These are phyloP conservation scores for Pollicipes pollicipes DNA, from an alignment of 1,140 invertebrate genomes.

Conservation along the genomic window DNA sequence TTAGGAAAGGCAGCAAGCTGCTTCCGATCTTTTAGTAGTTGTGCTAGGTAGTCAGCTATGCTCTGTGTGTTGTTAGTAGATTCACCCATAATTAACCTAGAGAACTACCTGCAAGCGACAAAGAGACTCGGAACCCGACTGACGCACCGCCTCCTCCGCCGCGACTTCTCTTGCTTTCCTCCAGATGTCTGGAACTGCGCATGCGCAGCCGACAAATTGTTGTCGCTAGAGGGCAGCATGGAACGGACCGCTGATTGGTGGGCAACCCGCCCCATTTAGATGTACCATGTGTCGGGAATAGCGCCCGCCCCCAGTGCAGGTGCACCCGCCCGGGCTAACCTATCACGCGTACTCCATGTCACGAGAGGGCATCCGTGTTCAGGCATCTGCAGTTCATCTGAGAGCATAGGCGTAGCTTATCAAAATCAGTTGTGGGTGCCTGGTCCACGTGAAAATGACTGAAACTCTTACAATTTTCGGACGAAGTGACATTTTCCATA, in stretches of 20 bases:
- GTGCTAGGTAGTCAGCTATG: constrained; percentile 98
- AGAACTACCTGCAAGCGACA: background rate
- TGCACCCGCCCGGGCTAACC: no score
- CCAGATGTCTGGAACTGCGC: background rate
- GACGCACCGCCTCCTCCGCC: background rate
- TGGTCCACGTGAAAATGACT: no score
- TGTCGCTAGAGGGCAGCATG: background rate
- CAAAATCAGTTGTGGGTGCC: no score
- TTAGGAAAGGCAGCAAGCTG: constrained; percentile 97
- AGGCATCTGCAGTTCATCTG: no score
- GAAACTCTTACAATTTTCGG: no score
- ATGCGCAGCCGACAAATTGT: background rate
- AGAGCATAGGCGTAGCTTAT: no score
- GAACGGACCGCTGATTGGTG: no score
- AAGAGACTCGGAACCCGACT: background rate
- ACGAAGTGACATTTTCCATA: no score
- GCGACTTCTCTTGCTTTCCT: background rate
- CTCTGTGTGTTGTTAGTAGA: constrained; percentile 54
- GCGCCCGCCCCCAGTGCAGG: no score
- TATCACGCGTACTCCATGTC: no score
- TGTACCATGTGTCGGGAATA: no score
- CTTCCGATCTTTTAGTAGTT: constrained; percentile 99
- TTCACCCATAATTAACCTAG: background rate
- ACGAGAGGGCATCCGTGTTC: no score
- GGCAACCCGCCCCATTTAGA: background rate